Evolutionary conservation across 2,113 vertebrate genomes (phyloP).

Genomic region (Chlorodrepanis virens): DNA sequence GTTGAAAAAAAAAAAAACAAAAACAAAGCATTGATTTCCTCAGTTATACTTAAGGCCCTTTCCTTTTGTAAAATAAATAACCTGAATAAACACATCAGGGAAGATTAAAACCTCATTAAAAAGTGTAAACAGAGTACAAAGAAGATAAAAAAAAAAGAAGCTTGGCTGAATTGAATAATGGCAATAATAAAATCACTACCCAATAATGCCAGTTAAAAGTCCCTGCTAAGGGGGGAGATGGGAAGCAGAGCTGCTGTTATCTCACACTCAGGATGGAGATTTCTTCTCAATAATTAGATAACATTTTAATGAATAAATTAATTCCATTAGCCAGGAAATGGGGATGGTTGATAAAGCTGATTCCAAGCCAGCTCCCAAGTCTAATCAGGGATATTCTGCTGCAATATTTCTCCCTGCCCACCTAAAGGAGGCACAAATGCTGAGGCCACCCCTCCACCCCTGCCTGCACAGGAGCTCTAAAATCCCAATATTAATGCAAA

Average conservation of each 20-base stretch:
- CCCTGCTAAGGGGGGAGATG: not conserved
- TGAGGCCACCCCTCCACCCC: not conserved
- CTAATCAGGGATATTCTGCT: constrained; percentile 15
- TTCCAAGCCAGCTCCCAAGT: not conserved
- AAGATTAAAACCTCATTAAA: constrained; percentile 69
- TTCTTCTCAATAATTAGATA: constrained; percentile 54
- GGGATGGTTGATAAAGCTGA: not conserved
- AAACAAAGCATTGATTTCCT: constrained; percentile 1
- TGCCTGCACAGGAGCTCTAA: not conserved
- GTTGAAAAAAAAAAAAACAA: not conserved
- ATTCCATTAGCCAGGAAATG: constrained; percentile 41
- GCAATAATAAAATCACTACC: constrained; percentile 46
- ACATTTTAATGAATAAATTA: constrained; percentile 66
- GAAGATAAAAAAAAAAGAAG: not conserved
- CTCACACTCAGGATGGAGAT: constrained; percentile 10
- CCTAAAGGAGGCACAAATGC: not conserved
- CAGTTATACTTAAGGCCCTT: constrained; percentile 19
- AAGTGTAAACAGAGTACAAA: constrained; percentile 54
- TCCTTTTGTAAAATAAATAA: constrained; percentile 50
- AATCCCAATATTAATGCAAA: constrained; percentile 2
- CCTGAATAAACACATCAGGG: constrained; percentile 57
- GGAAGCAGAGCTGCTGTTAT: constrained; percentile 33
- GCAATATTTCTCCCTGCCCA: not conserved
- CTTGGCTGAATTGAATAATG: constrained; percentile 19
- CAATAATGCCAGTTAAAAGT: constrained; percentile 17